Conservation (phyloP, 53 echinoderm and acorn worm species). For the Arbacia lixula region DNA sequence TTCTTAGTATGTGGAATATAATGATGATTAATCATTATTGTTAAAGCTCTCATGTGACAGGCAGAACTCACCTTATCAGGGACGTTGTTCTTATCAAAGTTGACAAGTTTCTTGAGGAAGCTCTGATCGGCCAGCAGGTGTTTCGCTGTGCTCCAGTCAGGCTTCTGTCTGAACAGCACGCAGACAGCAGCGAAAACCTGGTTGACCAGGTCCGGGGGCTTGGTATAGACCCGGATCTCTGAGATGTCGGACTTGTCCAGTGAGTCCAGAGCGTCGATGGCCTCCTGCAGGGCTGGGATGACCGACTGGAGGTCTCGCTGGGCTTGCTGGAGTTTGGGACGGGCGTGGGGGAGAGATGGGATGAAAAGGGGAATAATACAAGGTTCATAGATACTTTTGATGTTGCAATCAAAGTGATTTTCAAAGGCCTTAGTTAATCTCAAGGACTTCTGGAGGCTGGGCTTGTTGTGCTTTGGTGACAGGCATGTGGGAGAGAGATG, state of each 20-base stretch:
- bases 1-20: no score
- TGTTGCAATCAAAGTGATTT: no score
- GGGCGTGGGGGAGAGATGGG: no score
- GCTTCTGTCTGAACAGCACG: conserved; percentile 85
- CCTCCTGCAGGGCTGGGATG: conserved; percentile 94
- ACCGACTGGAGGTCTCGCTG: conserved; percentile 92
- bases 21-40: no score
- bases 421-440: no score
- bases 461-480: no score
- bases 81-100: conserved; percentile 93
- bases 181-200: conserved; percentile 98
- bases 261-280: conserved; percentile 88
- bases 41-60: no score
- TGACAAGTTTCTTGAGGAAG: conserved; percentile 93
- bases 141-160: conserved; percentile 98
- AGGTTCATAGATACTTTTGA: no score
- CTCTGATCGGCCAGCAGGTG: conserved; percentile 88
- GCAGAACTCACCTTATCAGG: conserved; percentile 86
- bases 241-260: conserved; percentile 98
- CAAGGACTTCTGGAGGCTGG: no score
- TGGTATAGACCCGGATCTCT: conserved; percentile 94
- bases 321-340: conserved; percentile 75
- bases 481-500: no score
- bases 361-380: no score
- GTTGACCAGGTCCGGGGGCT: conserved; percentile 91